These are phyloP conservation scores for Drosophila nasuta DNA, from an alignment of 1,140 invertebrate species.

Conservation along the genomic window DNA sequence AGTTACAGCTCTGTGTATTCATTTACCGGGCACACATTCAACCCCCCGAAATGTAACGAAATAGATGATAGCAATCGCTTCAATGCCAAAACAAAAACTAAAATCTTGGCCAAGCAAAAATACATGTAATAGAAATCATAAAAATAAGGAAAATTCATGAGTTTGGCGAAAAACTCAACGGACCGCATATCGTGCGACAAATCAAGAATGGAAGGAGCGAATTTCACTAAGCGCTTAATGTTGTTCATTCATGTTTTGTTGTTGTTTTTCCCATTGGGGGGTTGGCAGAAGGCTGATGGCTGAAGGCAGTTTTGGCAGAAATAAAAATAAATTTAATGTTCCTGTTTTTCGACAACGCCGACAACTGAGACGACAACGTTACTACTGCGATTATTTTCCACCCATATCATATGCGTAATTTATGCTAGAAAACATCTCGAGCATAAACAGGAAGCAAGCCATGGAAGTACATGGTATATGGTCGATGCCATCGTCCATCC, in stretches of 20 bases:
- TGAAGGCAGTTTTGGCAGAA: constrained; percentile 39
- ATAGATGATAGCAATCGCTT: constrained; percentile 39
- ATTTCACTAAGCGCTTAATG: constrained; percentile 55
- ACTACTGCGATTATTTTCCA: constrained; percentile 34
- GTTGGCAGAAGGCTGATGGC: constrained; percentile 1
- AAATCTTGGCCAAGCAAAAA: constrained; percentile 60
- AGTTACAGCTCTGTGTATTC: constrained; percentile 23
- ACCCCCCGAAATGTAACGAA: constrained; percentile 41
- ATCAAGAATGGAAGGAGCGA: constrained; percentile 11
- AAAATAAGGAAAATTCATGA: constrained; percentile 80
- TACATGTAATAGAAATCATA: constrained; percentile 74
- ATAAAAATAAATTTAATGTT: constrained; percentile 84
- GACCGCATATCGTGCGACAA: constrained; percentile 73
- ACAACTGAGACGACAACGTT: constrained; percentile 6
- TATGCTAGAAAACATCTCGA: constrained; percentile 77
- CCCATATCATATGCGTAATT: constrained; percentile 76
- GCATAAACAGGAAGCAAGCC: constrained; percentile 76
- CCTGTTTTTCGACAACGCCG: constrained; percentile 60
- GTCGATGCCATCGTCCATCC: constrained; percentile 38
- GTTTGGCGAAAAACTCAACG: constrained; percentile 67
- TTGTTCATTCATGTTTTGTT: constrained; percentile 19
- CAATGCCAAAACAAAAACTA: constrained; percentile 72
- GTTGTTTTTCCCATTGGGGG: constrained; percentile 62
- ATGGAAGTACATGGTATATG: constrained; percentile 37
- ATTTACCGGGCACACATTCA: constrained; percentile 25